Base-by-base conservation (phyloP, 1,140 invertebrate genomes). In the Carposina sasakii region DNA sequence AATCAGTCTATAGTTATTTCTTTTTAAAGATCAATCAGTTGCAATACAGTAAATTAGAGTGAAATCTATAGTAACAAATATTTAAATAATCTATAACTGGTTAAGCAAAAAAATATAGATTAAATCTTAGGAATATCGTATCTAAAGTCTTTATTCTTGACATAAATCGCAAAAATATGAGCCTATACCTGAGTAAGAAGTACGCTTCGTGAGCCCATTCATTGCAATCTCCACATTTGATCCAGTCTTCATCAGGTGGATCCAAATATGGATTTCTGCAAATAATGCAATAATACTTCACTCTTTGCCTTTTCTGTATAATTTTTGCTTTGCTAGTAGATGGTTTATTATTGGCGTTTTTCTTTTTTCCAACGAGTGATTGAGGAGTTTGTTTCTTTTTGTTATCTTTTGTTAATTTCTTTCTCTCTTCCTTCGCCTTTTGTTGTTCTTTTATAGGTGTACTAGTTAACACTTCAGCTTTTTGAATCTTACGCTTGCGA, bases 141-240 rank as follows among this genome's bases (percentile, higher is more conserved):
- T 6, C 6, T 6, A 28, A 28, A 28, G 6, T 12, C 12, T 6
- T 28, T 37, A 19, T 37, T 37, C 4, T 9, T 37, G 34, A 19
- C 34, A 37, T n/a, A 37, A 37, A 37, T 37, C 34, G 20, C 34
- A 37, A 20, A 5, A 37, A 37, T 37, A 37, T 8, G 34, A 15
- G 4, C 34, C 34, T 17, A 17, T 19, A 8, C 34, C 34, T 9
- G 16, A 17, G 13, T 37, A 37, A 8, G 8, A 4, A 5, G 34
- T 37, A 13, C 34, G 15, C 5, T 19, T 37, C 34, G 13, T 37
- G 34, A 8, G 13, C 34, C 34, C 34, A 37, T 5, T 8, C 5
- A 3, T 37, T 4, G 34, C 34, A 37, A 5, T 37, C 34, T 8
- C 20, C 34, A 13, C 34, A 37, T 20, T 20, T 16, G 4, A 37